Conservation (phyloP, 2,888 invertebrate genomes). For the Homarus gammarus region DNA sequence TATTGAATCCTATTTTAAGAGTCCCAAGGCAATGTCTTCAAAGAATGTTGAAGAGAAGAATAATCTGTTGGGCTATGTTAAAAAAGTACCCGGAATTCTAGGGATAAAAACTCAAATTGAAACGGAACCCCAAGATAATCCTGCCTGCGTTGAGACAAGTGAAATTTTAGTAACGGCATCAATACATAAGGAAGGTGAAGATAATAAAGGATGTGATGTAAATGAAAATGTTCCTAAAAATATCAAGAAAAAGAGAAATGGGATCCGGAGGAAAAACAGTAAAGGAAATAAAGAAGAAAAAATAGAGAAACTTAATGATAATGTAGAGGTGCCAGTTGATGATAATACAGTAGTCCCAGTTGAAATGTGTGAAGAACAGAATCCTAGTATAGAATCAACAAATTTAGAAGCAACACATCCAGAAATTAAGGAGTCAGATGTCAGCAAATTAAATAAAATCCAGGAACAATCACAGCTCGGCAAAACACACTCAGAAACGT, state of each 20-base stretch:
- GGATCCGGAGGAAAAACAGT: neutral
- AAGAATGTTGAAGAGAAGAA: constrained; percentile 10
- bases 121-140: neutral
- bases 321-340: neutral
- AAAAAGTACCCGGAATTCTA: neutral
- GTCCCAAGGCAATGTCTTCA: neutral
- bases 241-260: neutral
- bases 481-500: neutral
- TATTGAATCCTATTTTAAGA: constrained; percentile 41
- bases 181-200: too few relatives aligned
- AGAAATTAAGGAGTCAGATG: neutral
- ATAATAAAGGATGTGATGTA: neutral
- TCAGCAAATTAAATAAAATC: neutral
- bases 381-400: neutral
- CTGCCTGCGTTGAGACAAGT: neutral
- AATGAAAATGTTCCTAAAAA: neutral
- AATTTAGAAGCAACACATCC: neutral
- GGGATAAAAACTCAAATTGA: neutral
- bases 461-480: neutral
- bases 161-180: neutral
- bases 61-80: constrained; percentile 1
- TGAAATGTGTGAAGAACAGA: neutral
- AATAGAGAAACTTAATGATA: neutral
- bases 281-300: neutral
- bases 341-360: neutral